These are phyloP conservation scores for Meteorus cinctellus DNA, from an alignment of 2,888 invertebrate species.

Conservation along the genomic window DNA sequence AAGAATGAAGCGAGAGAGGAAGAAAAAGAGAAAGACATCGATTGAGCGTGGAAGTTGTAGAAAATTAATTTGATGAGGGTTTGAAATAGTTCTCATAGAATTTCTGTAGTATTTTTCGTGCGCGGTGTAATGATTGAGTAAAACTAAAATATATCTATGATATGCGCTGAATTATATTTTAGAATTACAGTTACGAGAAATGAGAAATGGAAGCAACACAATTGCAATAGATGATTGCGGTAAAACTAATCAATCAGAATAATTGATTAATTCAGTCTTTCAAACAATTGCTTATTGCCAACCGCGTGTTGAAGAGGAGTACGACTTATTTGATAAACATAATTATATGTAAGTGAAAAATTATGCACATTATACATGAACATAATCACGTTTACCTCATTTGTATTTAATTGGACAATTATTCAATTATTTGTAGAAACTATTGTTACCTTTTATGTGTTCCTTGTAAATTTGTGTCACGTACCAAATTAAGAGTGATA, in stretches of 20 bases:
- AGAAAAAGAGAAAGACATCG: neutral
- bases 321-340: neutral
- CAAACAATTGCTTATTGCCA: neutral
- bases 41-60: neutral
- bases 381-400: neutral
- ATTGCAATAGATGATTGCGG: neutral
- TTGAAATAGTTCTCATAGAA: neutral
- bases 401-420: neutral
- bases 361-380: conserved; percentile 2
- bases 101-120: no score
- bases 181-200: neutral
- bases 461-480: neutral
- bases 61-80: no score
- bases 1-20: neutral
- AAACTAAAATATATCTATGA: no score
- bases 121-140: no score
- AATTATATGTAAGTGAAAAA: conserved; percentile 4
- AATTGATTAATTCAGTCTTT: neutral
- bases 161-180: no score
- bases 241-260: neutral
- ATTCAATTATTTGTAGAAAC: neutral
- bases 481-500: neutral
- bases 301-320: neutral
- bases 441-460: neutral
- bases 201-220: neutral